Evolutionary conservation across 2,797 vertebrate species (phyloP).

Genomic region (Pogonophryne albipinna): DNA sequence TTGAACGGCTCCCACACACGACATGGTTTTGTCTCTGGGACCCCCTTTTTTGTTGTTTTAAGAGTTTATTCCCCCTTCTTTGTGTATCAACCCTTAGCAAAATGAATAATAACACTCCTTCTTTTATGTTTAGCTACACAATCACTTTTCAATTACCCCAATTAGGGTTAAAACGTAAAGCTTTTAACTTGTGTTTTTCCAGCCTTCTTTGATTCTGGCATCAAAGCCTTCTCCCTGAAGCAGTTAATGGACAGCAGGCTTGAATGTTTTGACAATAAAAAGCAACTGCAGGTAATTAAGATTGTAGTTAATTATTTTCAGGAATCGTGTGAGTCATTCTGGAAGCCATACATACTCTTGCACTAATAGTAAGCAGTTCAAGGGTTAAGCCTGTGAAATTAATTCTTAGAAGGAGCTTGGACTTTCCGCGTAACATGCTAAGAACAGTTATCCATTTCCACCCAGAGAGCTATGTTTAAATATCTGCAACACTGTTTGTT

Average conservation of each 20-base stretch:
- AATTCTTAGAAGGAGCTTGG: constrained; percentile 70
- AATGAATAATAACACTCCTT: background rate
- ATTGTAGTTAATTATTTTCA: constrained; percentile 51
- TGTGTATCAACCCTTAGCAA: constrained; percentile 7
- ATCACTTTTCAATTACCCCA: background rate
- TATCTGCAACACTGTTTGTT: constrained; percentile 14
- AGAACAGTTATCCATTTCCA: constrained; percentile 47
- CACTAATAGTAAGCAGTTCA: constrained; percentile 53
- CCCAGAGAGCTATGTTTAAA: constrained; percentile 14
- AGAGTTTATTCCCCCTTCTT: constrained; percentile 1
- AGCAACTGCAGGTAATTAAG: background rate
- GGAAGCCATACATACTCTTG: constrained; percentile 37
- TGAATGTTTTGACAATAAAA: constrained; percentile 22
- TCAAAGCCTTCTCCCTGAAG: constrained; percentile 1
- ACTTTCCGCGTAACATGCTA: constrained; percentile 51
- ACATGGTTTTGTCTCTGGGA: constrained; percentile 2
- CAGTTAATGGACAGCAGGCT: constrained; percentile 15
- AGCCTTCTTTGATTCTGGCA: constrained; percentile 1
- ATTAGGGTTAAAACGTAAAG: background rate
- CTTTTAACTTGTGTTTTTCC: background rate
- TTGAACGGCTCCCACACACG: constrained; percentile 16
- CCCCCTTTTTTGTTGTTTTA: constrained; percentile 20
- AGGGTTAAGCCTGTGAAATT: constrained; percentile 65
- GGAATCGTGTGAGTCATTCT: constrained; percentile 29
- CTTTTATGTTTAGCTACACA: background rate